phyloP scores from a whole-genome alignment of 2,888 invertebrate species.

The Xestia c-nigrum region DNA sequence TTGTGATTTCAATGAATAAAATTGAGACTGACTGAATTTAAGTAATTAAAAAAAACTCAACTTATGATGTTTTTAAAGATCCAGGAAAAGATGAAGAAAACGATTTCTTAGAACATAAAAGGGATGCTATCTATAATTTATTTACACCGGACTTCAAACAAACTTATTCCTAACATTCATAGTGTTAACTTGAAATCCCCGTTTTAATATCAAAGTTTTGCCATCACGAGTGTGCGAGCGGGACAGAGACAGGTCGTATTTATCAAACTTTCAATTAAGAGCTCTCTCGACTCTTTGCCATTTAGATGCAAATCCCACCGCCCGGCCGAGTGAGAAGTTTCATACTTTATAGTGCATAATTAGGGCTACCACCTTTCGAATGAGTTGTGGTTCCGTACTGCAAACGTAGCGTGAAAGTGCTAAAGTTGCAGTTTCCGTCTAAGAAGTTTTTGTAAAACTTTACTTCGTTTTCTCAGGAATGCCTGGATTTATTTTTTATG shows the following conservation, averaged over 20 bases:
- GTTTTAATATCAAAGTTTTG: constrained; percentile 74
- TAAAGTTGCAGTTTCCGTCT: constrained; percentile 16
- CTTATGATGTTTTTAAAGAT: too few relatives aligned
- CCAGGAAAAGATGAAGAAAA: background rate
- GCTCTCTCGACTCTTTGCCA: constrained; percentile 79
- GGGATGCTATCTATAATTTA: constrained; percentile 31
- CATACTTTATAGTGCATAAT: constrained; percentile 70
- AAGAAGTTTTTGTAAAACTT: constrained; percentile 5
- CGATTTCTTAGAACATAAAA: background rate
- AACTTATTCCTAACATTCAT: constrained; percentile 43
- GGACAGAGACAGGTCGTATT: constrained; percentile 70
- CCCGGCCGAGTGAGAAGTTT: constrained; percentile 71
- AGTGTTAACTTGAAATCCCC: constrained; percentile 67
- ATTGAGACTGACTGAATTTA: too few relatives aligned
- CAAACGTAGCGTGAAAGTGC: constrained; percentile 36
- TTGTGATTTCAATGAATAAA: background rate
- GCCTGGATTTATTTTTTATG: background rate
- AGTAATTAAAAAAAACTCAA: too few relatives aligned
- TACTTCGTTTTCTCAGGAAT: background rate
- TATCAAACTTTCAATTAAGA: constrained; percentile 88
- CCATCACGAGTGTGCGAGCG: constrained; percentile 47
- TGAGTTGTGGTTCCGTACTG: constrained; percentile 49
- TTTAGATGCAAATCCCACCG: constrained; percentile 85
- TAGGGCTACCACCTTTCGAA: constrained; percentile 63
- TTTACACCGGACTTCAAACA: constrained; percentile 38